A percentile compares a stretch with the other conserved stretches of the same genome.
These are phyloP conservation scores for Hartigia nigra DNA, from an alignment of 2,888 invertebrate species.

Conservation along the genomic window DNA sequence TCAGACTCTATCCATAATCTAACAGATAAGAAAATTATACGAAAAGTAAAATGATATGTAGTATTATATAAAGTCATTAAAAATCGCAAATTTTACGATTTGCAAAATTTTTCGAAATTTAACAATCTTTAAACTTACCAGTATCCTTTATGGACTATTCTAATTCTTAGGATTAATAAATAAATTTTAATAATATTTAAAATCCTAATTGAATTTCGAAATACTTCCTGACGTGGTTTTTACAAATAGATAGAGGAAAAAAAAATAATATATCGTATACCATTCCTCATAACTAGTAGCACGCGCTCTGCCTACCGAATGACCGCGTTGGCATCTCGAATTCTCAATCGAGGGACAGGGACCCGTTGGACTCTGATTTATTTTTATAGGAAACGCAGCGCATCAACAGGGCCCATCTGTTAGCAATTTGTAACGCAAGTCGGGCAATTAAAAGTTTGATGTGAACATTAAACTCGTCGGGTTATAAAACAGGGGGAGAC, in stretches of 20 bases:
- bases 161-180: neutral
- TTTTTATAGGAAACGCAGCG: slow-evolving; percentile 39
- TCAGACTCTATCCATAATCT: neutral
- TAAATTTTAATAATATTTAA: neutral
- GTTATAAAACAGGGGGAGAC: slow-evolving; percentile 55
- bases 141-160: neutral
- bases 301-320: neutral
- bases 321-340: neutral
- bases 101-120: neutral
- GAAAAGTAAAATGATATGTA: neutral
- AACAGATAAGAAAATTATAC: neutral
- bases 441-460: slow-evolving; percentile 64
- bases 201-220: neutral
- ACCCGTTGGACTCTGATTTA: slow-evolving; percentile 12
- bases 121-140: neutral
- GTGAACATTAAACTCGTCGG: slow-evolving; percentile 61
- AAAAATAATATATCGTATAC: neutral
- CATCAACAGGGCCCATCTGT: slow-evolving; percentile 58
- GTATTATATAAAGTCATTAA: neutral
- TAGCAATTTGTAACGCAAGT: slow-evolving; percentile 62
- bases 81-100: neutral
- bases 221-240: neutral
- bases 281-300: neutral
- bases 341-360: neutral
- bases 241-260: neutral